Conservation (phyloP, 2,888 invertebrate species). For the Helleia helle region DNA sequence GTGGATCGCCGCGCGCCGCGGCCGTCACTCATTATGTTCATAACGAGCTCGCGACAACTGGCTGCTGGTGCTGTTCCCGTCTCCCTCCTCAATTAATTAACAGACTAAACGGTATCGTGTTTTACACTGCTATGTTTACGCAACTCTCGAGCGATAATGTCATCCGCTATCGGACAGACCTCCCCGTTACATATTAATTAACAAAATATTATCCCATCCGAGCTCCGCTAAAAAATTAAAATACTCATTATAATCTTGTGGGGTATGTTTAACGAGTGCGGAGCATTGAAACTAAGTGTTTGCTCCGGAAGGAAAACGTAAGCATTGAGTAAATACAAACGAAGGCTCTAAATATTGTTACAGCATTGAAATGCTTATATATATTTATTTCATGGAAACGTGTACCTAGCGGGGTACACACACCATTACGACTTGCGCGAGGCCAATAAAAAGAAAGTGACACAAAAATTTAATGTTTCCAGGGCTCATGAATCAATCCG, state of each 20-base stretch:
- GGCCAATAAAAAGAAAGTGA: too few species aligned
- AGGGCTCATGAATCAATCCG: constrained; percentile 41
- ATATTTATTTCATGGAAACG: neutral
- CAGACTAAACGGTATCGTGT: constrained; percentile 69
- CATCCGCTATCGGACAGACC: constrained; percentile 50
- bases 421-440: constrained; percentile 22
- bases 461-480: too few species aligned
- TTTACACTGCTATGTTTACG: constrained; percentile 69
- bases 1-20: too few species aligned
- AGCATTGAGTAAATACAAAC: constrained; percentile 16
- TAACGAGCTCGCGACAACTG: constrained; percentile 59
- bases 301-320: constrained; percentile 39
- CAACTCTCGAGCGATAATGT: constrained; percentile 67
- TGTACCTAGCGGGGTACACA: neutral
- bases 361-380: too few species aligned
- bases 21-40: constrained; percentile 63
- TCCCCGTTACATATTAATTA: constrained; percentile 58
- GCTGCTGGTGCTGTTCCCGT: constrained; percentile 44
- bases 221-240: constrained; percentile 63
- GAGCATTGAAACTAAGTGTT: constrained; percentile 63
- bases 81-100: constrained; percentile 74
- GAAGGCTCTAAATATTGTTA: neutral
- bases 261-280: constrained; percentile 32
- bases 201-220: constrained; percentile 60
- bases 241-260: constrained; percentile 57